phyloP scores from a whole-genome alignment of 2,113 vertebrate species.

The Takifugu flavidus region DNA sequence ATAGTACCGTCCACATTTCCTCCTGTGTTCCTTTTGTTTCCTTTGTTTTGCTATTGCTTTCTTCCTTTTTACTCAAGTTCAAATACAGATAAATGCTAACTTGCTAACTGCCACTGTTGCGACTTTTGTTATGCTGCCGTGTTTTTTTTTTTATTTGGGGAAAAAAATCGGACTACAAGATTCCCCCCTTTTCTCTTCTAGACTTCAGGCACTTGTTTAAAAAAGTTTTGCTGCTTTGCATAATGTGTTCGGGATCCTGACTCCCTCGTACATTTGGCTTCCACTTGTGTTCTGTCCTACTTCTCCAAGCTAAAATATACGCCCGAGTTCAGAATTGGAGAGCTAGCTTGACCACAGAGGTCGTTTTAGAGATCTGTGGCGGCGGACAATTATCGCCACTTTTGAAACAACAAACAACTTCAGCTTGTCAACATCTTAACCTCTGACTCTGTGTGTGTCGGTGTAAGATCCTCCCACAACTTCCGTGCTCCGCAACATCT shows the following conservation, averaged over 20 bases:
- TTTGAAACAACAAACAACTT: constrained; percentile 73
- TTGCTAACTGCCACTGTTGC: too few species aligned
- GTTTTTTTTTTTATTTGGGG: not conserved
- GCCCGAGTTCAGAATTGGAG: constrained; percentile 47
- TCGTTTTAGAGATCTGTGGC: constrained; percentile 45
- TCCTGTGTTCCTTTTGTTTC: constrained; percentile 9
- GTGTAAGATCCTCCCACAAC: constrained; percentile 52
- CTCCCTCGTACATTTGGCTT: constrained; percentile 36
- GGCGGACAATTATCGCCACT: constrained; percentile 58
- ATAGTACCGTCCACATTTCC: constrained; percentile 19
- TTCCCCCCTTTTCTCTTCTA: constrained; percentile 20
- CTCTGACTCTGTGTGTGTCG: constrained; percentile 36
- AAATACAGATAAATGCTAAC: too few species aligned
- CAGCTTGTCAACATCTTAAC: constrained; percentile 51
- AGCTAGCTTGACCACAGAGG: constrained; percentile 36
- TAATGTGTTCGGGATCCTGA: constrained; percentile 48
- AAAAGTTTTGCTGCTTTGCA: constrained; percentile 59
- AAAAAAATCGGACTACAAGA: not conserved
- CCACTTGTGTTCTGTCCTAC: constrained; percentile 48
- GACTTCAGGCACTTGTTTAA: constrained; percentile 33
- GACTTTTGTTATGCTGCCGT: not conserved
- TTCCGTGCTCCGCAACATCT: constrained; percentile 31
- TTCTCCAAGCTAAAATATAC: constrained; percentile 34
- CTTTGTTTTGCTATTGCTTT: not conserved
- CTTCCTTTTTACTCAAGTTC: too few species aligned